These are phyloP conservation scores for Pyrrhia umbra DNA, from an alignment of 2,888 invertebrate species.

Conservation along the genomic window DNA sequence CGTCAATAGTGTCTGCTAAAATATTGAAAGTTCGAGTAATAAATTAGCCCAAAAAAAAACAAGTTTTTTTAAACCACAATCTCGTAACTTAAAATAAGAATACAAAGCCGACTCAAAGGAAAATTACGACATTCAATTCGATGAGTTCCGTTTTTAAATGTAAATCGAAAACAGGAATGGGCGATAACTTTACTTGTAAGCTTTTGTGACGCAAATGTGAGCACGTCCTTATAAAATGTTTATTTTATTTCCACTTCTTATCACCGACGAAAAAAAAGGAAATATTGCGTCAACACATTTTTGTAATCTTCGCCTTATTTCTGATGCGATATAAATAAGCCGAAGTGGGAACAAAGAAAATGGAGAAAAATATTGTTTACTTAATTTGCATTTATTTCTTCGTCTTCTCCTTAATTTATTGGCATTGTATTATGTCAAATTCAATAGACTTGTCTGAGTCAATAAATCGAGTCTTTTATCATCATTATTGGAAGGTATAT, in stretches of 20 bases:
- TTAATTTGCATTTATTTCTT: not conserved
- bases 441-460: conserved; percentile 13
- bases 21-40: not conserved
- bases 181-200: conserved; percentile 38
- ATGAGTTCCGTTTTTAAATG: conserved; percentile 59
- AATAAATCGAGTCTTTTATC: conserved; percentile 36
- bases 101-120: conserved; percentile 41
- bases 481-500: conserved; percentile 20
- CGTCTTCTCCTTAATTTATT: conserved; percentile 7
- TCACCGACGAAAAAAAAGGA: conserved; percentile 26
- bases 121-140: conserved; percentile 32
- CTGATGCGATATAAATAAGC: conserved; percentile 1
- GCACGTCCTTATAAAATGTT: conserved; percentile 46
- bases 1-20: not conserved
- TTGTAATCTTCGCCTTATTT: conserved; percentile 27
- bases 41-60: not conserved
- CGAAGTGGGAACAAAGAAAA: not conserved
- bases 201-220: conserved; percentile 41
- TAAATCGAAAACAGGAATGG: conserved; percentile 50
- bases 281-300: conserved; percentile 13
- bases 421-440: conserved; percentile 18
- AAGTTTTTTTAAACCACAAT: conserved; percentile 5
- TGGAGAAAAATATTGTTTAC: not conserved
- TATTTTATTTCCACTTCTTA: conserved; percentile 46
- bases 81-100: conserved; percentile 18